Percentiles rank a stretch among this genome's conserved stretches.
Conservation (phyloP, 2,797 vertebrate species). For the Syngnathus acus region DNA sequence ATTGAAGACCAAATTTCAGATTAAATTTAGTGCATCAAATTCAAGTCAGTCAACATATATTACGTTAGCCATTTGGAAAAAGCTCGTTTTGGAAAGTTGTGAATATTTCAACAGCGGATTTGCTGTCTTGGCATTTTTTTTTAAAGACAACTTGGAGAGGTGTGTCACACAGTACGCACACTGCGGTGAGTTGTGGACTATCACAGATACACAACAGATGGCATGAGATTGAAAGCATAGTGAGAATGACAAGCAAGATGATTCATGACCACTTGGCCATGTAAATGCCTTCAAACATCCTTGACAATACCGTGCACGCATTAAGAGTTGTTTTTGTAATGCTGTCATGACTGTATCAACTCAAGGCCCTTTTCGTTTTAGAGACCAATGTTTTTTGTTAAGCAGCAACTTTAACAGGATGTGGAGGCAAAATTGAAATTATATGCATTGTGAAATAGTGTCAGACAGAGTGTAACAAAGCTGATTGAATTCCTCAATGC, state of each 20-base stretch:
- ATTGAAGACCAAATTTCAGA: background rate
- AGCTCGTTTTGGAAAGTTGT: background rate
- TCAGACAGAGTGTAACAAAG: no score
- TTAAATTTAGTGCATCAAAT: background rate
- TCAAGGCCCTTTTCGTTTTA: background rate
- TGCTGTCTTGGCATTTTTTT: slow-evolving; percentile 7
- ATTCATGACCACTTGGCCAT: background rate
- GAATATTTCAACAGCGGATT: background rate
- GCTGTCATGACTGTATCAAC: background rate
- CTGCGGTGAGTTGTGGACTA: slow-evolving; percentile 13
- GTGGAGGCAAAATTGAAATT: background rate
- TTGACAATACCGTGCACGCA: background rate
- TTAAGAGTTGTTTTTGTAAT: background rate
- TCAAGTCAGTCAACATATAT: background rate
- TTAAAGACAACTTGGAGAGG: background rate
- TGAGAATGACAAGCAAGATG: background rate
- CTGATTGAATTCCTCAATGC: no score
- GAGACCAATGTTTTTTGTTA: background rate
- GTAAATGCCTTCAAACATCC: background rate
- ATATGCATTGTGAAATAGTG: background rate
- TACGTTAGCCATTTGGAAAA: background rate
- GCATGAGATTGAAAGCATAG: slow-evolving; percentile 1
- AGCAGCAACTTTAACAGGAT: background rate
- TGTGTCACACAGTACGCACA: slow-evolving; percentile 6
- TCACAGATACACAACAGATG: slow-evolving; percentile 11